Percentiles rank a stretch among this genome's conserved stretches.
Evolutionary conservation across 35 echinoderm and acorn worm species (phyloP).

Genomic region (Hemicentrotus pulcherrimus): DNA sequence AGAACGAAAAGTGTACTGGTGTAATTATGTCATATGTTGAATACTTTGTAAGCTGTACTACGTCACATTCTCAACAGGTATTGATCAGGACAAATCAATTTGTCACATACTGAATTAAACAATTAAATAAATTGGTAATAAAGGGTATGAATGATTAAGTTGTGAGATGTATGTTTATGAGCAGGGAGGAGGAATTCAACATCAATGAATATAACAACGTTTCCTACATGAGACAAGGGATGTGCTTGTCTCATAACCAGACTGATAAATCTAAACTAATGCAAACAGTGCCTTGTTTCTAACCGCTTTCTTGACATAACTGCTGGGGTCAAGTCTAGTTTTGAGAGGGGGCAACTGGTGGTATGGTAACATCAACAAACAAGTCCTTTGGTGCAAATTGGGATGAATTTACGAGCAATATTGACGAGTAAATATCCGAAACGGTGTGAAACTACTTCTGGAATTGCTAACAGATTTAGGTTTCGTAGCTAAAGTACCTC

Average conservation of each 20-base stretch:
- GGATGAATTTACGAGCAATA: constrained; percentile 3
- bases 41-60: too few relatives aligned
- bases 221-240: not conserved
- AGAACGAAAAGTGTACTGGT: too few relatives aligned
- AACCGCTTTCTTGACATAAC: not conserved
- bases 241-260: not conserved
- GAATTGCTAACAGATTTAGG: not conserved
- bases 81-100: too few relatives aligned
- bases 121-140: too few relatives aligned
- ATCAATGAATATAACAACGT: not conserved
- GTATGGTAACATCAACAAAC: not conserved
- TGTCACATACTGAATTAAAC: too few relatives aligned
- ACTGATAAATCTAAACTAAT: not conserved
- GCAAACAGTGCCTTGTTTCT: not conserved
- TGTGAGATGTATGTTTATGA: too few relatives aligned
- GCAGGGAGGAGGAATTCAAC: too few relatives aligned
- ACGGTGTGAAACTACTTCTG: not conserved
- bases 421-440: not conserved
- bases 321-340: constrained; percentile 9
- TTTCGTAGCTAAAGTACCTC: not conserved
- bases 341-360: not conserved
- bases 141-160: too few relatives aligned
- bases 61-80: too few relatives aligned
- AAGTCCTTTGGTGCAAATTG: not conserved
- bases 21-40: too few relatives aligned